phyloP scores from a whole-genome alignment of 2,113 vertebrate species.

The Pygoscelis adeliae region DNA sequence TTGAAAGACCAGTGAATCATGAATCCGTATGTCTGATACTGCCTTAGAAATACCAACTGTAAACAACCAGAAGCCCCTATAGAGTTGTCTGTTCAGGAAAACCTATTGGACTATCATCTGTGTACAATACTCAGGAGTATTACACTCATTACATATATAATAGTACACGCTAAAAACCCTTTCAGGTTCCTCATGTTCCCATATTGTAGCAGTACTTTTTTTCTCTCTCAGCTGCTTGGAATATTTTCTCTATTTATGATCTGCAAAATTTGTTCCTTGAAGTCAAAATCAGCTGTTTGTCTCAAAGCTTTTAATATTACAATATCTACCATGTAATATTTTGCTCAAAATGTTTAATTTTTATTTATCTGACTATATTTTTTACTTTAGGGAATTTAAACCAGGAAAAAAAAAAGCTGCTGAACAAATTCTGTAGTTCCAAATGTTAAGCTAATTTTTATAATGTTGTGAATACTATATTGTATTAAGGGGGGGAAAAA shows the following conservation, averaged over 20 bases:
- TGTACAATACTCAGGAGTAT: fast-evolving
- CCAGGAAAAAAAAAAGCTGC: not conserved
- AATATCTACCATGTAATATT: not conserved
- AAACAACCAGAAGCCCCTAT: not conserved
- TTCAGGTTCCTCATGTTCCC: not conserved
- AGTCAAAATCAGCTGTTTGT: not conserved
- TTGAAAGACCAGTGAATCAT: not conserved
- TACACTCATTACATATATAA: not conserved
- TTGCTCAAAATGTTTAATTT: not conserved
- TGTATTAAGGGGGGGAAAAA: not conserved
- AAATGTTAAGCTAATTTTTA: not conserved
- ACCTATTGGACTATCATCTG: not conserved
- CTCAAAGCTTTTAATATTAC: not conserved
- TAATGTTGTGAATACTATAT: not conserved
- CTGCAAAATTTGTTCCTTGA: not conserved
- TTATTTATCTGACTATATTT: not conserved
- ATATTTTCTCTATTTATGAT: not conserved
- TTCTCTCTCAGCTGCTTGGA: not conserved
- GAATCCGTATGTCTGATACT: not conserved
- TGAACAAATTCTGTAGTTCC: not conserved
- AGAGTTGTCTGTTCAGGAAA: not conserved
- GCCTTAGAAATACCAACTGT: not conserved
- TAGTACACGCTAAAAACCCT: not conserved
- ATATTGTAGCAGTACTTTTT: not conserved
- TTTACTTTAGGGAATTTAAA: not conserved